These are phyloP conservation scores for Macrotis lagotis DNA, from an alignment of 2,113 vertebrate genomes.

Conservation along the genomic window DNA sequence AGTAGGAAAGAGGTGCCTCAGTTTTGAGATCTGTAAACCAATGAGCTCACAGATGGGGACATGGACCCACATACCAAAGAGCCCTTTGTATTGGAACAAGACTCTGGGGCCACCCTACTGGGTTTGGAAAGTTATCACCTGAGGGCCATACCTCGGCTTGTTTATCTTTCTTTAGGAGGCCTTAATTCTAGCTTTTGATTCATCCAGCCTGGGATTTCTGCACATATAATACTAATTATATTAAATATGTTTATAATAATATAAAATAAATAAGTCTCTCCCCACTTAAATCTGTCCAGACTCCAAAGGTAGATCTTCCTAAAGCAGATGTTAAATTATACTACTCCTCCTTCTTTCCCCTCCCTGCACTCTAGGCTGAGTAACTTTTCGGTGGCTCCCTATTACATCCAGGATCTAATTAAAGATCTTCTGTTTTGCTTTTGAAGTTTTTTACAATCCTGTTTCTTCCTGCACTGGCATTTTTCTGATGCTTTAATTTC, in stretches of 20 bases:
- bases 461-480: neutral
- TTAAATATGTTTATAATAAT: no score
- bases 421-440: neutral
- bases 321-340: neutral
- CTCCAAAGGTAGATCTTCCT: neutral
- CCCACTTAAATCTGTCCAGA: no score
- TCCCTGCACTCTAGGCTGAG: neutral
- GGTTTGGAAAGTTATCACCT: no score
- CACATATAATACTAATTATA: no score
- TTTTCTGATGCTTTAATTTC: neutral
- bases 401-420: neutral
- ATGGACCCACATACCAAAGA: no score
- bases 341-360: neutral
- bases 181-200: neutral
- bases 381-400: neutral
- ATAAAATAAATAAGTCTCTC: neutral
- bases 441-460: neutral
- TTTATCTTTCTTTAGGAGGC: neutral
- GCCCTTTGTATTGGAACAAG: no score
- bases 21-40: no score
- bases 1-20: no score
- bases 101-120: no score
- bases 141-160: no score
- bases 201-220: neutral
- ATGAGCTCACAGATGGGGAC: no score